phyloP scores from a whole-genome alignment of 2,113 vertebrate genomes.

The Chaetodon auriga region DNA sequence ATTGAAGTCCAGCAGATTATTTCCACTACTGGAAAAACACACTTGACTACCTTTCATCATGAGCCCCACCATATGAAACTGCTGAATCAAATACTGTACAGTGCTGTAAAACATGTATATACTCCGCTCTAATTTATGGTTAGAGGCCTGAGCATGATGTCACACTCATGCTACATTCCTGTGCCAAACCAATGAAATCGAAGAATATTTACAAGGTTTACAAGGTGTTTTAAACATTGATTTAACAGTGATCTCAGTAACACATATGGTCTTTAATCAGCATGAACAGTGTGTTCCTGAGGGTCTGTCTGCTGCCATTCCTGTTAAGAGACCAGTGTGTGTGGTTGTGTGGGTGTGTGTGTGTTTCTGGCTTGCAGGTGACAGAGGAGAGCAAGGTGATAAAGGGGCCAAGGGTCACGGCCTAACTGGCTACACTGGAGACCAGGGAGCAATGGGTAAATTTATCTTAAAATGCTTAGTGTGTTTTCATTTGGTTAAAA shows the following conservation, averaged over 20 bases:
- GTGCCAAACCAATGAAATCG: slow-evolving; percentile 54
- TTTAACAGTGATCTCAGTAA: slow-evolving; percentile 62
- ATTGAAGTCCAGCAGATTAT: no score
- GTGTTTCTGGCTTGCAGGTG: slow-evolving; percentile 73
- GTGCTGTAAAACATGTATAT: slow-evolving; percentile 21
- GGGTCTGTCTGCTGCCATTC: slow-evolving; percentile 21
- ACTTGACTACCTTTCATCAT: background rate
- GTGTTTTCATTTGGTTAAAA: slow-evolving; percentile 11
- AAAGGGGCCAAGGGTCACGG: slow-evolving; percentile 76
- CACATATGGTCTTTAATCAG: slow-evolving; percentile 58
- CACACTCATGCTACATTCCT: slow-evolving; percentile 30
- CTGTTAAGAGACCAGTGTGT: background rate
- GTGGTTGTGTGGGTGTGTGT: slow-evolving; percentile 23
- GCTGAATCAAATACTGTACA: slow-evolving; percentile 20
- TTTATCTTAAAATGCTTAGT: background rate
- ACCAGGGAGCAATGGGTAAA: slow-evolving; percentile 78
- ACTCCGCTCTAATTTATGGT: slow-evolving; percentile 34
- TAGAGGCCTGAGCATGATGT: slow-evolving; percentile 48
- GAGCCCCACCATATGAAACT: slow-evolving; percentile 13
- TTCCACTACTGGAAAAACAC: background rate
- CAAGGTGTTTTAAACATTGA: slow-evolving; percentile 61
- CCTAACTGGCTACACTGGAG: slow-evolving; percentile 75
- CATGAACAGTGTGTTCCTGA: slow-evolving; percentile 11
- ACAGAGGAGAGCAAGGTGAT: slow-evolving; percentile 79
- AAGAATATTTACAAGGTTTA: slow-evolving; percentile 74